Evolutionary conservation across 2,113 vertebrate genomes (phyloP).

Genomic region (Dicerorhinus sumatrensis): DNA sequence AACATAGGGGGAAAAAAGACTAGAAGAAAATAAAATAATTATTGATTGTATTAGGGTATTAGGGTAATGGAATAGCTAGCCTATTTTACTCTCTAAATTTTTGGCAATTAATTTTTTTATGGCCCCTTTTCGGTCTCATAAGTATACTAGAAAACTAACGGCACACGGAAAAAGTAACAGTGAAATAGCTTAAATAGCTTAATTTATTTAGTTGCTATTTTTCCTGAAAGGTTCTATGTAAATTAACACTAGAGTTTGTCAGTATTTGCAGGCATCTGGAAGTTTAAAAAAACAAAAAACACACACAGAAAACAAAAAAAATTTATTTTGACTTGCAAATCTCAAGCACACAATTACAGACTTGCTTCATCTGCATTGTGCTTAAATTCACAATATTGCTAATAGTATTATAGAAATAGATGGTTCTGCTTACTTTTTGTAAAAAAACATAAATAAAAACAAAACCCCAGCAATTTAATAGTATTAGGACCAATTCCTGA

Average conservation of each 20-base stretch:
- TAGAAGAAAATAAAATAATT: not conserved
- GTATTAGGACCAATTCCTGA: not conserved
- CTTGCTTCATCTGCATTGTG: not conserved
- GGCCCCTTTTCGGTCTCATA: not conserved
- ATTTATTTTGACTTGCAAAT: slow-evolving; percentile 1
- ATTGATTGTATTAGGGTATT: not conserved
- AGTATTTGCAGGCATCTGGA: not conserved
- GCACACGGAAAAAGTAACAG: not conserved
- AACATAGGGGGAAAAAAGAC: not conserved
- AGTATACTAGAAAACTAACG: slow-evolving; percentile 8
- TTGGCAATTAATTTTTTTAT: not conserved
- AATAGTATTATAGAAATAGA: not conserved
- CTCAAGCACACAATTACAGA: not conserved
- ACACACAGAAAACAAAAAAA: too few relatives aligned
- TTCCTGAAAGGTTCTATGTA: not conserved
- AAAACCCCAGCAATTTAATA: not conserved
- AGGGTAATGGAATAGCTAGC: not conserved
- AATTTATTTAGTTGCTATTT: not conserved
- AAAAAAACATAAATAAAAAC: not conserved
- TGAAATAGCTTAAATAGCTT: slow-evolving; percentile 11
- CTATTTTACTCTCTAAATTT: not conserved
- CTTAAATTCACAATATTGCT: not conserved
- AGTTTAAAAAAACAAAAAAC: not conserved
- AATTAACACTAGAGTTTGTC: not conserved
- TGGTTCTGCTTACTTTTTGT: not conserved